A percentile compares a stretch with the other conserved stretches of the same genome.
phyloP scores from a whole-genome alignment of 2,113 vertebrate species.

The Marcusenius ussheri region DNA sequence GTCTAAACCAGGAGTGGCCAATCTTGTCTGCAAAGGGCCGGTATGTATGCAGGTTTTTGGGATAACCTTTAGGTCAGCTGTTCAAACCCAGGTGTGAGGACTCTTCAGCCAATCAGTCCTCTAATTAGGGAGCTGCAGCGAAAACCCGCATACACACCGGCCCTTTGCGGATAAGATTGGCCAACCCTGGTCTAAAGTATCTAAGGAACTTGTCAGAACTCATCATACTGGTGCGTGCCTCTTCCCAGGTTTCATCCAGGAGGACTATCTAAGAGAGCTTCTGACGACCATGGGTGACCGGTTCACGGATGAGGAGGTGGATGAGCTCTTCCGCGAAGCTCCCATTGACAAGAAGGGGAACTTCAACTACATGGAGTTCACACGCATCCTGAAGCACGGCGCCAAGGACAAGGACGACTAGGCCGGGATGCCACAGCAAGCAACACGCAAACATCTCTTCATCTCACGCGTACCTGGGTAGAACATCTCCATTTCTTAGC shows the following conservation, averaged over 20 bases:
- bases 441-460: slow-evolving; percentile 11
- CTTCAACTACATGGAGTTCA: slow-evolving; percentile 91
- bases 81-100: too few species aligned
- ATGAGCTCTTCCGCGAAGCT: slow-evolving; percentile 88
- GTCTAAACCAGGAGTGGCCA: neutral
- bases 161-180: too few species aligned
- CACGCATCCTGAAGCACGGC: slow-evolving; percentile 85
- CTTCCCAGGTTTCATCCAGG: slow-evolving; percentile 68
- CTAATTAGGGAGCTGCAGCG: too few species aligned
- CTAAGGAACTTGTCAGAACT: neutral
- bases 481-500: slow-evolving; percentile 8
- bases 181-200: neutral
- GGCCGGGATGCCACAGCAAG: slow-evolving; percentile 19
- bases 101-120: too few species aligned
- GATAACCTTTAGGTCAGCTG: too few species aligned
- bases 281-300: slow-evolving; percentile 91
- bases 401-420: slow-evolving; percentile 92
- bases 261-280: slow-evolving; percentile 83
- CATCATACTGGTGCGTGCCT: neutral
- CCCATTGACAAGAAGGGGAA: slow-evolving; percentile 91
- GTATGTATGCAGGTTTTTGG: too few species aligned
- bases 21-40: too few species aligned
- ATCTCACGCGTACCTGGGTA: neutral
- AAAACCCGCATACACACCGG: too few species aligned
- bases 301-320: slow-evolving; percentile 88